Evolutionary conservation across 2,113 vertebrate species (phyloP), one percentile per base, ranked within the genome.

Genomic region (Microtus pennsylvanicus): DNA sequence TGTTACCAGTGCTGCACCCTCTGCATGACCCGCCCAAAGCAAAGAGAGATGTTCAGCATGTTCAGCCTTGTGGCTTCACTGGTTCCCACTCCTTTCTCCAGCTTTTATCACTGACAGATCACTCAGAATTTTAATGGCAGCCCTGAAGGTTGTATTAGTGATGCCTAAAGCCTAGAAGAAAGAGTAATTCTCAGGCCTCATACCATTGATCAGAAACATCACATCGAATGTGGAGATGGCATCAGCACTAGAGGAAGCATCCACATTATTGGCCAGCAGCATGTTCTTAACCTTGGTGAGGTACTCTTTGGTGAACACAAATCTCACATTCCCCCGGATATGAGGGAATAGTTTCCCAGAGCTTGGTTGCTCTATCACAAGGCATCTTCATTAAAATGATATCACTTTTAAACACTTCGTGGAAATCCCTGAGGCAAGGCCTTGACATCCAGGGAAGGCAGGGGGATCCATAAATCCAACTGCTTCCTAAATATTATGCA

Each of bases 381-480:
- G 4, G n/a, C 22, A 10, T 83, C 24, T n/a, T 63, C 1, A 42
- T 28, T 42, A 63, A 24, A 99, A 98, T 96, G 97, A 91, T 69
- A 98, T 98, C 98, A 99, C 99, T 99, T 99, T 99, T 99, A 99
- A 99, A 99, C 99, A 99, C 98, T 97, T 81, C 97, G 98, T 94
- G 98, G 99, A 99, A 99, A 99, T 99, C 99, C 99, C 99, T 99
- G 99, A 98, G 99, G 99, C 99, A 99, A 99, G 99, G 99, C 97
- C 98, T 99, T 99, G 99, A 99, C 99, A 99, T 99, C 99, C 99
- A 99, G 99, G 99, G 99, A 99, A 99, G 99, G 99, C 99, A 99
- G 99, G 99, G 98, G 99, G 98, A 99, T 99, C 98, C 99, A 99
- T 99, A 99, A 99, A 97, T 99, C 99, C 98, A 99, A 99, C 98